Conservation (phyloP, 2,888 invertebrate genomes). For the Clostera curtula region DNA sequence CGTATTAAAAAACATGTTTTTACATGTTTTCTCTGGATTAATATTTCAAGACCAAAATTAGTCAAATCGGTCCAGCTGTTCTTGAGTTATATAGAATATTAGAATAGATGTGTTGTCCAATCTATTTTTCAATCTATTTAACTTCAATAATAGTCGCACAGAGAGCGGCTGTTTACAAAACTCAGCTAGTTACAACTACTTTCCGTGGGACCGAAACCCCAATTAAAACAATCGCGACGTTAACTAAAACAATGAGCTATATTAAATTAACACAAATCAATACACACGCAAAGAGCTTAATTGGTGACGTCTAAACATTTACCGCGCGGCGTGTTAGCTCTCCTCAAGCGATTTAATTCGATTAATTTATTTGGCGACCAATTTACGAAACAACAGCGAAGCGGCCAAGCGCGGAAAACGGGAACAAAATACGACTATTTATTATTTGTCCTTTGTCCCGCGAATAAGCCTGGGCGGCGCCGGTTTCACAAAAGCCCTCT, state of each 20-base stretch:
- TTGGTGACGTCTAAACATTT: constrained; percentile 57
- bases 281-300: constrained; percentile 41
- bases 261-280: constrained; percentile 38
- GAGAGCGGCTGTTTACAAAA: no score
- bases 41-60: no score
- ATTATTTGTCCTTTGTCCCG: constrained; percentile 63
- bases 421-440: constrained; percentile 70
- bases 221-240: constrained; percentile 3
- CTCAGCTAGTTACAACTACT: no score
- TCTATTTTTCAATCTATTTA: no score
- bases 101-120: no score
- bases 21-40: no score
- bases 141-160: no score
- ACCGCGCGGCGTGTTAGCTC: constrained; percentile 52
- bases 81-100: no score
- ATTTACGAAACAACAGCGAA: constrained; percentile 63
- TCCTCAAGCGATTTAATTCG: constrained; percentile 61
- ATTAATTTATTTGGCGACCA: constrained; percentile 67
- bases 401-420: constrained; percentile 62
- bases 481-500: constrained; percentile 43
- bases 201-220: no score
- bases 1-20: no score
- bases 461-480: constrained; percentile 55
- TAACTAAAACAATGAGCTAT: constrained; percentile 32
- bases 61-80: no score